A percentile compares a stretch with the other conserved stretches of the same genome.
Conservation (phyloP, 2,797 vertebrate genomes). For the Gambelia wislizenii region DNA sequence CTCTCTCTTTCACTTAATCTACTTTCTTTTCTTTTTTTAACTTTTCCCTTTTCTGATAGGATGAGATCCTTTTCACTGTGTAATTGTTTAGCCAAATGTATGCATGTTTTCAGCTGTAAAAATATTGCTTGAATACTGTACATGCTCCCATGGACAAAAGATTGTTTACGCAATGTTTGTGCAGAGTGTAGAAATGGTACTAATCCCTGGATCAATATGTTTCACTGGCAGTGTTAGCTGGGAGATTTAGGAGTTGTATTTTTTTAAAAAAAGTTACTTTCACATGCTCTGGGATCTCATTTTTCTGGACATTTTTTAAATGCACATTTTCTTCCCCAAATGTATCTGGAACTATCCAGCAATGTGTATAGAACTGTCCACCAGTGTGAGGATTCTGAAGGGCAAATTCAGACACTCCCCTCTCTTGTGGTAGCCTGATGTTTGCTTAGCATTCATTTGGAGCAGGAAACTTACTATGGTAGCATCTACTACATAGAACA, state of each 20-base stretch:
- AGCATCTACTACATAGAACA: too few species aligned
- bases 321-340: too few species aligned
- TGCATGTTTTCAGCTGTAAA: neutral
- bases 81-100: neutral
- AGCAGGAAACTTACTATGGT: too few species aligned
- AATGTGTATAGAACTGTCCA: neutral
- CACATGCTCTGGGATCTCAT: neutral
- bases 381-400: neutral
- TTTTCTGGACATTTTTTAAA: too few species aligned
- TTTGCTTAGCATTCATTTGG: too few species aligned
- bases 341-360: neutral
- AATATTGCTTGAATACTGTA: too few species aligned
- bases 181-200: too few species aligned
- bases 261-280: neutral
- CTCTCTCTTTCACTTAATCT: neutral
- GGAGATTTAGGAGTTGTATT: neutral
- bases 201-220: too few species aligned
- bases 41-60: neutral
- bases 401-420: too few species aligned
- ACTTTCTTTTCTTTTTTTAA: neutral
- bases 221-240: neutral
- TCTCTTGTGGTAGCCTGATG: too few species aligned
- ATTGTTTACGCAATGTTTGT: too few species aligned
- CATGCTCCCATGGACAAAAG: too few species aligned
- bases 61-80: neutral